Conservation (phyloP, 2,797 vertebrate genomes). For the Clamator glandarius region DNA sequence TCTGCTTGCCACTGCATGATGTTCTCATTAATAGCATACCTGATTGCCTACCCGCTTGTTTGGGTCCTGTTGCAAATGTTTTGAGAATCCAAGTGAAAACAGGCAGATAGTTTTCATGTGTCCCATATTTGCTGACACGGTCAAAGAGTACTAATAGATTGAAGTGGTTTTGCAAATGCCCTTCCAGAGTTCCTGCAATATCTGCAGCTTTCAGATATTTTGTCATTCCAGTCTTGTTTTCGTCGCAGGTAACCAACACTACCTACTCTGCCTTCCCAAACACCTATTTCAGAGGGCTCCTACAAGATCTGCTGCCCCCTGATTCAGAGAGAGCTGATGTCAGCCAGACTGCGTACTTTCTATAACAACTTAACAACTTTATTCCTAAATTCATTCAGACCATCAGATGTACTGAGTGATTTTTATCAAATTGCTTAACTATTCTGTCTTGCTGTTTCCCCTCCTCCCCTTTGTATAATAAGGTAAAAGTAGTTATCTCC, state of each 20-base stretch:
- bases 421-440: background rate
- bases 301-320: background rate
- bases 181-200: background rate
- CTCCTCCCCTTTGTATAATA: background rate
- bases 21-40: constrained; percentile 11
- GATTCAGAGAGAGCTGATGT: background rate
- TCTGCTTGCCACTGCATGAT: background rate
- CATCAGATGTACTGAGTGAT: background rate
- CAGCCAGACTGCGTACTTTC: background rate
- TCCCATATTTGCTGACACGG: background rate
- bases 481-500: constrained; percentile 16
- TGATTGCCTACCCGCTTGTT: background rate
- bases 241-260: background rate
- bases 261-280: background rate
- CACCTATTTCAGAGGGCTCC: background rate
- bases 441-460: background rate
- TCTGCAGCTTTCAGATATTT: background rate
- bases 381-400: background rate
- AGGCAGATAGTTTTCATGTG: constrained; percentile 24
- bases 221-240: constrained; percentile 38
- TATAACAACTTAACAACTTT: background rate
- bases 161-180: constrained; percentile 29
- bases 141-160: constrained; percentile 16
- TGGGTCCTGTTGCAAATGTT: background rate
- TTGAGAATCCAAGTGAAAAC: constrained; percentile 24